These are phyloP conservation scores for Capreolus pygargus DNA, from an alignment of 2,113 vertebrate genomes.

Conservation along the genomic window DNA sequence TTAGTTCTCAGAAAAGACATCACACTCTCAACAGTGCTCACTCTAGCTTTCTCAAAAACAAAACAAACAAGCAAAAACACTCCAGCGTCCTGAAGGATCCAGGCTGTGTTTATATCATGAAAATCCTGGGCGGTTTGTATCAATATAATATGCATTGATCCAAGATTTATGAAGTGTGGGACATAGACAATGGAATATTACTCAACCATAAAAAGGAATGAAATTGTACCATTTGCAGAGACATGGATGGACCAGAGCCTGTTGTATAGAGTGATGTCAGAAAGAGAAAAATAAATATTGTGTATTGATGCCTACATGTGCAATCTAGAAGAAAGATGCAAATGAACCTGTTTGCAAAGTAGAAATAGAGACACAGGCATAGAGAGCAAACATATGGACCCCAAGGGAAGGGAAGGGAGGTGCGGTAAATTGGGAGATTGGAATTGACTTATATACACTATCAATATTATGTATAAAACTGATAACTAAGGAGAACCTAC, in stretches of 20 bases:
- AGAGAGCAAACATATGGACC: not conserved
- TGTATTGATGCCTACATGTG: not conserved
- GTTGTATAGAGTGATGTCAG: not conserved
- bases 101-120: not conserved
- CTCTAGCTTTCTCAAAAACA: not conserved
- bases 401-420: not conserved
- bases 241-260: not conserved
- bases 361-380: not conserved
- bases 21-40: no score
- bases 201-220: not conserved
- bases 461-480: not conserved
- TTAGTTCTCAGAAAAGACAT: not conserved
- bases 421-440: not conserved
- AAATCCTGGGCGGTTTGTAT: not conserved
- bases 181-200: not conserved
- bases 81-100: not conserved
- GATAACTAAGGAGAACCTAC: not conserved
- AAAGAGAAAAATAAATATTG: not conserved
- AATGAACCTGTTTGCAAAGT: not conserved
- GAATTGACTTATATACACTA: not conserved
- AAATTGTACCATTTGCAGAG: not conserved
- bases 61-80: not conserved
- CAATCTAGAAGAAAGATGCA: not conserved
- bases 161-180: not conserved
- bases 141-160: not conserved